Evolutionary conservation across 2,797 vertebrate genomes (phyloP), one percentile per base, ranked within the genome.

Genomic region (Galagoides demidoff): DNA sequence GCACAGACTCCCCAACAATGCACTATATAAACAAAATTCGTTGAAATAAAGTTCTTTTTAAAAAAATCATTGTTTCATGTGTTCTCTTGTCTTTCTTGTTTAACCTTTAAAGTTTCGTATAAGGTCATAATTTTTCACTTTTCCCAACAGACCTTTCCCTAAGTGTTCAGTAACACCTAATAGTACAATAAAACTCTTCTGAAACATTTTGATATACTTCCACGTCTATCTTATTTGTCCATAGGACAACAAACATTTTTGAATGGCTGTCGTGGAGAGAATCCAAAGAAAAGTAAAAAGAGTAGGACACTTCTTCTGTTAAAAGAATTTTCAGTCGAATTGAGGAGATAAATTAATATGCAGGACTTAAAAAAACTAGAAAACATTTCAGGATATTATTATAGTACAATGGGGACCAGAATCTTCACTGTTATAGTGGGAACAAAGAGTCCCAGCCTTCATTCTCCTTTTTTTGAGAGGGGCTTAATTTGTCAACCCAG

Each of bases 271-370:
- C 19, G 37, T 37, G 31, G 66, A 79, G 3, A 78, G 37, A 86
- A 78, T 57, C 52, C 23, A 82, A 88, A 94, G 55, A 82, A 89
- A 39, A 92, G 45, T 52, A 84, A 86, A 84, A 86, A 17, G 70
- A 86, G 17, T n/a, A 89, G 82, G 25, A 85, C 19, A 20, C 39
- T 88, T 20, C n/a, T 39, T 76, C 77, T 82, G 63, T 84, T 90
- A 84, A 93, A 93, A 86, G 45, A 78, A 85, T 68, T 52, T 66
- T 73, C 49, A 89, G 34, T 5, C 29, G 31, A 70, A 29, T 3
- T 70, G 23, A 66, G 45, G 11, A 82, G 83, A 59, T 37, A 73
- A 76, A 85, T 73, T 73, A 84, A 81, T 37, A 78, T 63, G 55
- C 2, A 39, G 29, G 3, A 92, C 29, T 34, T 71, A 83, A 82